Percentiles rank a stretch among this genome's conserved stretches.
Evolutionary conservation across 2,113 vertebrate genomes (phyloP).

Genomic region (Capreolus pygargus): DNA sequence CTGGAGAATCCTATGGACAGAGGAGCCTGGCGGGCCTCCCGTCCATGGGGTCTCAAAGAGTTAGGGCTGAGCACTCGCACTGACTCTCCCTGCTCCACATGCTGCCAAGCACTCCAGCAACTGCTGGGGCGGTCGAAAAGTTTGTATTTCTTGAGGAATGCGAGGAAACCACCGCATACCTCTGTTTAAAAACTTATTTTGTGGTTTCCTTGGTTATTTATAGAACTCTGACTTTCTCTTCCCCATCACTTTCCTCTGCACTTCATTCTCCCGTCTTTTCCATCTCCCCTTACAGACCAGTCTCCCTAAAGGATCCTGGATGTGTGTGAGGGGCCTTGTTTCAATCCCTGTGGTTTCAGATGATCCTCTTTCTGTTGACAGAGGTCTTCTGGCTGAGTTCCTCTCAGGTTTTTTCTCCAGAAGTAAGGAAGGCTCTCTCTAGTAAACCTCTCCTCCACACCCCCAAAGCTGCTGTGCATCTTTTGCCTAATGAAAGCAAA

Average conservation of each 20-base stretch:
- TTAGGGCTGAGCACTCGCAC: not conserved
- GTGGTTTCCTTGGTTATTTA: conserved; percentile 49
- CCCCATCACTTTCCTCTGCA: not conserved
- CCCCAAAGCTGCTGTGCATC: not conserved
- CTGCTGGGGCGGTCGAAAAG: not conserved
- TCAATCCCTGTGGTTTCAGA: not conserved
- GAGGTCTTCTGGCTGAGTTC: not conserved
- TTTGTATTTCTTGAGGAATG: conserved; percentile 8
- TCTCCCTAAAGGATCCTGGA: conserved; percentile 4
- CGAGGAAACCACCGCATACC: conserved; percentile 39
- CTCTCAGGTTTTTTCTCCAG: not conserved
- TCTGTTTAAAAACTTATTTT: conserved; percentile 53
- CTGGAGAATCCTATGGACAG: not conserved
- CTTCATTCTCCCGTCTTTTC: not conserved
- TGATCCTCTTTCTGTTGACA: conserved; percentile 9
- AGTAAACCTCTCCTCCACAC: not conserved
- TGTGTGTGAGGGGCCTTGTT: not conserved
- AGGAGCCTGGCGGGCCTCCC: not conserved
- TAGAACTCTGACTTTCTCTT: not conserved
- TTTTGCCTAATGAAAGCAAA: not conserved
- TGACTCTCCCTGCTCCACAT: accelerated
- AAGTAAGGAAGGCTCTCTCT: not conserved
- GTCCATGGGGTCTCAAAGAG: not conserved
- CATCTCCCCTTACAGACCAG: not conserved
- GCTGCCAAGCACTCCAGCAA: not conserved